Evolutionary conservation across 1,140 invertebrate species (phyloP).

Genomic region (Oreohelix idahoensis): DNA sequence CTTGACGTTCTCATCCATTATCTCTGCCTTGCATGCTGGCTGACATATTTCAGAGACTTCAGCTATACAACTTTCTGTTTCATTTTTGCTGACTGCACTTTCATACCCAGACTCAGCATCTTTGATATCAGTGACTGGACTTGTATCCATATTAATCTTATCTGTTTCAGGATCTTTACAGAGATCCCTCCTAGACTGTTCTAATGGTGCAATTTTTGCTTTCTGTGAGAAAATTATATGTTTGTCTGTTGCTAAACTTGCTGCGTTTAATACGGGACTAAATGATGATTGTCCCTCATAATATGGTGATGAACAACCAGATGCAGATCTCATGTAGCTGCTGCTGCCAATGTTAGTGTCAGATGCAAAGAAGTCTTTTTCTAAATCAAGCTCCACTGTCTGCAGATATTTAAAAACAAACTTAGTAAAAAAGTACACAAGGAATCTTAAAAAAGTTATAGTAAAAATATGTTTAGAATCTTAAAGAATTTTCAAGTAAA

Average conservation of each 20-base stretch:
- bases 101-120: neutral
- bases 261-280: neutral
- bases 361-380: constrained; percentile 21
- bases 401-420: constrained; percentile 9
- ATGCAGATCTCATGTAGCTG: neutral
- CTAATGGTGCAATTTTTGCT: neutral
- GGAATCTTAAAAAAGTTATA: no score
- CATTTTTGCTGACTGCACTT: neutral
- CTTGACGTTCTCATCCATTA: neutral
- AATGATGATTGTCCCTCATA: neutral
- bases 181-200: neutral
- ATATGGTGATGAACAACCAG: neutral
- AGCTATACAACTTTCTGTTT: neutral
- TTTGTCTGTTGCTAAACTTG: neutral
- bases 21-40: neutral
- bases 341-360: neutral
- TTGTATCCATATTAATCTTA: neutral
- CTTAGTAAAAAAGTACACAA: no score
- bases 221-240: neutral
- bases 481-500: no score
- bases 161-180: neutral
- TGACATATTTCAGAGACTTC: neutral
- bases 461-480: no score
- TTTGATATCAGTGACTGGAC: neutral
- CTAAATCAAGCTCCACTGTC: constrained; percentile 20